Conservation (phyloP, 2,113 vertebrate species). For the Ciconia boyciana region DNA sequence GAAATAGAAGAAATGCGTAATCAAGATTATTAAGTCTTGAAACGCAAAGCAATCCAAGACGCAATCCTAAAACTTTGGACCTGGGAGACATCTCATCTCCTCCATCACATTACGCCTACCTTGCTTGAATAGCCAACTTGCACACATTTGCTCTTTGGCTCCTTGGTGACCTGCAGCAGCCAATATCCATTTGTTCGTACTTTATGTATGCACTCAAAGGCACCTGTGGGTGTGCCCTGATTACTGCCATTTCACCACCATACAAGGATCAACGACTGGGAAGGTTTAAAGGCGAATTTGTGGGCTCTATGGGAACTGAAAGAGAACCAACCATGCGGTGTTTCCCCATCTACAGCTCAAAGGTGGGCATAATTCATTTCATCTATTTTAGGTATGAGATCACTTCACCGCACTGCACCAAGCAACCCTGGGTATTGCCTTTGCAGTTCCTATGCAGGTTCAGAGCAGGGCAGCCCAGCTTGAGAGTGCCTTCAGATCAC, state of each 20-base stretch:
- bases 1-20: neutral
- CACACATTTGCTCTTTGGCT: neutral
- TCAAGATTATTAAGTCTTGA: neutral
- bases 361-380: neutral
- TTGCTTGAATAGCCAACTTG: neutral
- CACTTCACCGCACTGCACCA: rapidly evolving
- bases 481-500: neutral
- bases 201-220: rapidly evolving
- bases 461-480: neutral
- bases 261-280: rapidly evolving
- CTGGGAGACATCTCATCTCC: neutral
- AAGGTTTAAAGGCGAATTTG: neutral
- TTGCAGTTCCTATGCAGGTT: rapidly evolving
- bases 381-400: neutral
- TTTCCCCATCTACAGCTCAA: neutral
- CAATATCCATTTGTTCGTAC: neutral
- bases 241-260: neutral
- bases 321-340: rapidly evolving
- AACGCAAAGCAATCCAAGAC: neutral
- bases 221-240: neutral
- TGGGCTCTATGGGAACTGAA: neutral
- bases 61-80: rapidly evolving
- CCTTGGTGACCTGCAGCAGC: neutral
- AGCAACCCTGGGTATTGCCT: neutral
- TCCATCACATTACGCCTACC: neutral